phyloP scores from a whole-genome alignment of 2,888 invertebrate species.

The Deilephila porcellus region DNA sequence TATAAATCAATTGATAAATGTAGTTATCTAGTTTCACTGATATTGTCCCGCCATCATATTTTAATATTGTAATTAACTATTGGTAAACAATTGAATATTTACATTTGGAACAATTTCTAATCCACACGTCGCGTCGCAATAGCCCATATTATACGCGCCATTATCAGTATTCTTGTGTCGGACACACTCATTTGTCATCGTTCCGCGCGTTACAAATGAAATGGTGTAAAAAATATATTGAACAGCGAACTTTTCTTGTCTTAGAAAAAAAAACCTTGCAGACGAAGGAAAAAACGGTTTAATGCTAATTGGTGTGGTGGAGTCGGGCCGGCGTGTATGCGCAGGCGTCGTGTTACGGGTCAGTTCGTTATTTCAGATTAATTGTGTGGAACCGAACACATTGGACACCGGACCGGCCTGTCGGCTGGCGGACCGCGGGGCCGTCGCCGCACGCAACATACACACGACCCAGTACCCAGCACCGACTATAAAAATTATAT shows the following conservation, averaged over 20 bases:
- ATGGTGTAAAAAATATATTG: conserved; percentile 15
- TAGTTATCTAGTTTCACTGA: not conserved
- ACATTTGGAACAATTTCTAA: not conserved
- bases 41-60: too few species aligned
- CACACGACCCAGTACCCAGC: too few species aligned
- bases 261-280: conserved; percentile 31
- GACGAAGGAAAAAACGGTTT: conserved; percentile 49
- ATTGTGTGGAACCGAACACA: conserved; percentile 79
- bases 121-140: not conserved
- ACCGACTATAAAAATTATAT: conserved; percentile 37
- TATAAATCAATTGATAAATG: too few species aligned
- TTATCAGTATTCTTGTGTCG: conserved; percentile 9
- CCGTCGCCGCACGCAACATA: conserved; percentile 52
- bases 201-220: conserved; percentile 16
- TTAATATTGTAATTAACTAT: not conserved
- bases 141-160: not conserved
- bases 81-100: not conserved
- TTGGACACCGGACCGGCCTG: conserved; percentile 69
- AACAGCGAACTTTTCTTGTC: conserved; percentile 18
- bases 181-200: conserved; percentile 26
- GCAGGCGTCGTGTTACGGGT: conserved; percentile 76
- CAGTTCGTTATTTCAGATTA: conserved; percentile 80
- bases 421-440: not conserved
- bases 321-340: conserved; percentile 50
- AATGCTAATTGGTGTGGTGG: conserved; percentile 72